These are phyloP conservation scores for Mobula hypostoma DNA, from an alignment of 2,113 vertebrate species.

Conservation along the genomic window DNA sequence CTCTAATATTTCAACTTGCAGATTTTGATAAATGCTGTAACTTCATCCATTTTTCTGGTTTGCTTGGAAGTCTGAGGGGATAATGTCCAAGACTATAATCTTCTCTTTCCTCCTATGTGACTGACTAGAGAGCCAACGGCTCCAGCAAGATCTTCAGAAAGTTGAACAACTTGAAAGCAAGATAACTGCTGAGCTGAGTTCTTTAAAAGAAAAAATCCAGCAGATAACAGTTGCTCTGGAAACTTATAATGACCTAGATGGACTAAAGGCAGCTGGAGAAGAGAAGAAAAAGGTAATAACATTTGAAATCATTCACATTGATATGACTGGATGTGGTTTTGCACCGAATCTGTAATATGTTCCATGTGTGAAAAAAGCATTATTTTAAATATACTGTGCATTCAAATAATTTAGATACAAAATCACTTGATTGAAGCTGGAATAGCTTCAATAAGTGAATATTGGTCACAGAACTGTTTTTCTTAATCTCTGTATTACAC, in stretches of 20 bases:
- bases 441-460: background rate
- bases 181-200: slow-evolving; percentile 72
- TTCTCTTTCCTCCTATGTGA: background rate
- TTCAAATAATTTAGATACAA: background rate
- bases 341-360: background rate
- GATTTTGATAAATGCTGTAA: background rate
- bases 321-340: background rate
- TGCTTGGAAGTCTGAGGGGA: background rate
- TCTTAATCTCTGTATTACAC: background rate
- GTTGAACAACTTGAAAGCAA: slow-evolving; percentile 87
- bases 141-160: slow-evolving; percentile 89
- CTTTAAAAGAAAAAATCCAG: slow-evolving; percentile 71
- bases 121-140: slow-evolving; percentile 71
- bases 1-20: background rate
- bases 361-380: background rate
- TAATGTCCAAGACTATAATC: too few relatives aligned
- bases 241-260: slow-evolving; percentile 74
- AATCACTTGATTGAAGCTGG: background rate
- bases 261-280: slow-evolving; percentile 70
- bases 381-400: background rate
- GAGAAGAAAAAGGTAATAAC: slow-evolving; percentile 75
- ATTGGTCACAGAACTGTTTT: background rate
- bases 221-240: slow-evolving; percentile 67
- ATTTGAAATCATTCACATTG: background rate
- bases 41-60: background rate